A percentile compares a stretch with the other conserved stretches of the same genome.
phyloP scores from a whole-genome alignment of 1,140 invertebrate genomes.

The Teleopsis dalmanni region DNA sequence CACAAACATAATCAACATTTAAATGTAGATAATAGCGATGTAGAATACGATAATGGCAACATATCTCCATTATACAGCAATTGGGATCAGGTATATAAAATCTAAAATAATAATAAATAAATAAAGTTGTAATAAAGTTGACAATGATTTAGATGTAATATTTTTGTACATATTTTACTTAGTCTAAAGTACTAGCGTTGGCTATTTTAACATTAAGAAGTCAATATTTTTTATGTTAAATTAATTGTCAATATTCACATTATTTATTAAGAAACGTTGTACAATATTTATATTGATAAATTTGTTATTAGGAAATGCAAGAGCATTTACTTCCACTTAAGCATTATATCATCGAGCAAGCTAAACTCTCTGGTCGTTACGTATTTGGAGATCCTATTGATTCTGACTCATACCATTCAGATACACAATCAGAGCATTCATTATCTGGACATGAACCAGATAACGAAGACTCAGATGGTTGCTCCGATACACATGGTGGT shows the following conservation, averaged over 20 bases:
- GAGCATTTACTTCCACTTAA: slow-evolving; percentile 73
- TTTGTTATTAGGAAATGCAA: slow-evolving; percentile 55
- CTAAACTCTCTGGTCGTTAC: slow-evolving; percentile 65
- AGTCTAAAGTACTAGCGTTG: no score
- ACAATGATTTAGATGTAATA: no score
- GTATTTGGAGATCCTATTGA: slow-evolving; percentile 57
- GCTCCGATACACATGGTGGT: slow-evolving; percentile 55
- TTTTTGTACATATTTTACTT: no score
- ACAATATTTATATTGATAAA: no score
- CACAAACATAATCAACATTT: slow-evolving; percentile 21
- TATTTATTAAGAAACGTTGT: no score
- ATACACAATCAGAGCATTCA: slow-evolving; percentile 49
- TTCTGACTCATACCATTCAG: slow-evolving; percentile 60
- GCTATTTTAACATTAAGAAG: no score
- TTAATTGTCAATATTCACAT: no score
- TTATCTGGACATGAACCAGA: slow-evolving; percentile 58
- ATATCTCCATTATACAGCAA: slow-evolving; percentile 63
- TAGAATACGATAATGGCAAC: slow-evolving; percentile 52
- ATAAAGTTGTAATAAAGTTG: no score
- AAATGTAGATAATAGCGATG: slow-evolving; percentile 36
- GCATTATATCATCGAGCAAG: slow-evolving; percentile 82
- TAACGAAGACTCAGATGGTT: slow-evolving; percentile 58
- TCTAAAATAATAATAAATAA: neutral
- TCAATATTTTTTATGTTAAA: no score
- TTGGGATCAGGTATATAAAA: slow-evolving; percentile 50